These are phyloP conservation scores for Coregonus sp. DNA, from an alignment of 2,797 vertebrate species.

Conservation along the genomic window DNA sequence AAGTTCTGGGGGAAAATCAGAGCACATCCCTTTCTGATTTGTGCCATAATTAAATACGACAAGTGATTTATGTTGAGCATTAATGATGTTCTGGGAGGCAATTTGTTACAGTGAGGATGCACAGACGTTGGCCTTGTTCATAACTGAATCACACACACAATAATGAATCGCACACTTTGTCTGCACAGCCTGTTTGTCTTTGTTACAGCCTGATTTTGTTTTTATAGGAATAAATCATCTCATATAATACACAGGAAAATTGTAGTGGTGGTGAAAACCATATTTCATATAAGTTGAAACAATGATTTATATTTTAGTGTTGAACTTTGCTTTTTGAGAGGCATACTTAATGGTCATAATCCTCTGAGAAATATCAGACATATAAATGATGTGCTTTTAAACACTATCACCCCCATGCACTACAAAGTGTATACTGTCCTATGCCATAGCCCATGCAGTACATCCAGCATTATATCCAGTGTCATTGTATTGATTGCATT, in stretches of 20 bases:
- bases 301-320: not conserved
- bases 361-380: not conserved
- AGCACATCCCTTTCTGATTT: constrained; percentile 56
- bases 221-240: constrained; percentile 51
- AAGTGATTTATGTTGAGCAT: constrained; percentile 73
- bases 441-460: no score
- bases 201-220: constrained; percentile 51
- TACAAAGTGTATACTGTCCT: not conserved
- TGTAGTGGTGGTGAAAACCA: constrained; percentile 6
- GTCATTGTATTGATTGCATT: not conserved
- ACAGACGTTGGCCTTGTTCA: constrained; percentile 56
- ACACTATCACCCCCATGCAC: not conserved
- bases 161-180: constrained; percentile 71
- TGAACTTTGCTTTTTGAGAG: not conserved
- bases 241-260: constrained; percentile 50
- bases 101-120: constrained; percentile 68
- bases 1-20: constrained; percentile 44
- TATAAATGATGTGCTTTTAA: not conserved
- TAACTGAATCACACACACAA: constrained; percentile 71
- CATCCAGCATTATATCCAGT: not conserved
- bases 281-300: not conserved
- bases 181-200: constrained; percentile 51
- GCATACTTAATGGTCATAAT: no score
- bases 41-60: constrained; percentile 67
- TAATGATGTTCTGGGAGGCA: constrained; percentile 69